Base-by-base conservation (phyloP, 2,888 invertebrate genomes). In the Melieria omissa region DNA sequence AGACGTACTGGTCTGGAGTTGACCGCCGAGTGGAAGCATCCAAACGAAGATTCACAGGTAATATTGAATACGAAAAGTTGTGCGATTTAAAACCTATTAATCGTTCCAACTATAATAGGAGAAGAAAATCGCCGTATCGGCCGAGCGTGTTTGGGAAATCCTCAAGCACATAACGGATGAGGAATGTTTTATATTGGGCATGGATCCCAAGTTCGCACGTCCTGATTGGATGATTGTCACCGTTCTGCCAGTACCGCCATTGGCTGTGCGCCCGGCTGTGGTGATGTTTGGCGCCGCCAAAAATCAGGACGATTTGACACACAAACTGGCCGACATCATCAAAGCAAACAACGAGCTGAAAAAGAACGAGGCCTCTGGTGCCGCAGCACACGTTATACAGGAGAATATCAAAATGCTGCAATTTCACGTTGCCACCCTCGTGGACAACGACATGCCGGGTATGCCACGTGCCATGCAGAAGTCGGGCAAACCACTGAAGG, bases 141-240 rank as follows among this genome's bases (percentile, higher is more conserved):
- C 99, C 3, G 99, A 99, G 86, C 89, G 98, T 79, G 99, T 98
- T 3, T 95, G 96, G 91, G 99, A 99, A 88, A 97, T 99, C 77
- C 91, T 99, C 54, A 97, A 97, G 87, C 95, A 95, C 82, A 96
- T 98, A 66, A 93, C 93, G 78, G 99, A 99, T 87, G 99, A 99
- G 85, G 99, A 99, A 85, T 97, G 97, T 76, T 93, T 94, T 75
- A 94, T 98, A 77, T 88, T 98, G 78, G 94, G 93, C 58, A 97
- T 99, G 97, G 98, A 99, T 86, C 98, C 98, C 0, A 96, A 96
- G 86, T 97, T 93, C 87, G 96, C 99, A 0, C 91, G 99, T 65
- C 99, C 99, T 6, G 99, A 99, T 89, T 99, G 99, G 99, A 99
- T 99, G 99, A 94, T 99, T 77, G 91, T 97, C 6, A 98, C 99